A percentile compares a stretch with the other conserved stretches of the same genome.
Conservation (phyloP, 2,888 invertebrate genomes). For the Diplolepis rosae region DNA sequence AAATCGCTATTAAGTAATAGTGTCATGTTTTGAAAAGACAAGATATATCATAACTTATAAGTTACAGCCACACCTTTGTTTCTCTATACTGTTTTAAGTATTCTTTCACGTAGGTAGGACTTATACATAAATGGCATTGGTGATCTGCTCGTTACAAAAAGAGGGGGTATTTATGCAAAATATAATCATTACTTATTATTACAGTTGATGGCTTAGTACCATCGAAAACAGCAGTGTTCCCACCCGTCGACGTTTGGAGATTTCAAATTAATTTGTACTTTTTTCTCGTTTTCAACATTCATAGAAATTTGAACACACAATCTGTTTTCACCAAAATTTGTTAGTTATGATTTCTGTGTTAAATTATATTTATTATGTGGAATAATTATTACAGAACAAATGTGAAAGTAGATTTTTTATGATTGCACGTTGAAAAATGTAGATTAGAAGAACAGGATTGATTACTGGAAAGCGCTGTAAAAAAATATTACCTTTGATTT, state of each 20-base stretch:
- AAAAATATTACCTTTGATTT: too few relatives aligned
- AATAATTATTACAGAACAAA: too few relatives aligned
- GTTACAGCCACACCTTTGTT: conserved; percentile 39
- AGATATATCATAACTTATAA: neutral
- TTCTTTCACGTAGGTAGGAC: conserved; percentile 44
- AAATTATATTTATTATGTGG: too few relatives aligned
- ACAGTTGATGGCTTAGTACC: conserved; percentile 31
- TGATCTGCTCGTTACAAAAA: conserved; percentile 36
- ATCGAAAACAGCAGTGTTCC: neutral
- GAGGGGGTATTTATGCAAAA: conserved; percentile 45
- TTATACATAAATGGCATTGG: conserved; percentile 48
- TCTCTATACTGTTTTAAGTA: conserved; percentile 36
- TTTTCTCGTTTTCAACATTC: neutral
- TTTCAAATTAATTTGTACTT: neutral
- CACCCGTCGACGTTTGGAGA: neutral
- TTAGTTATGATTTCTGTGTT: too few relatives aligned
- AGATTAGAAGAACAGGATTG: too few relatives aligned
- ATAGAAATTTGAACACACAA: neutral
- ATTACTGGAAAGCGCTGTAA: too few relatives aligned
- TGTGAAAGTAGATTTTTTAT: too few relatives aligned
- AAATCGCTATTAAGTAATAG: neutral
- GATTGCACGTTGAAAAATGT: too few relatives aligned
- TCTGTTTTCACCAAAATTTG: neutral
- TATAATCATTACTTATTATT: conserved; percentile 42
- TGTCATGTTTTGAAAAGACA: neutral